phyloP scores from a whole-genome alignment of 2,888 invertebrate species.

The Noctua comes region DNA sequence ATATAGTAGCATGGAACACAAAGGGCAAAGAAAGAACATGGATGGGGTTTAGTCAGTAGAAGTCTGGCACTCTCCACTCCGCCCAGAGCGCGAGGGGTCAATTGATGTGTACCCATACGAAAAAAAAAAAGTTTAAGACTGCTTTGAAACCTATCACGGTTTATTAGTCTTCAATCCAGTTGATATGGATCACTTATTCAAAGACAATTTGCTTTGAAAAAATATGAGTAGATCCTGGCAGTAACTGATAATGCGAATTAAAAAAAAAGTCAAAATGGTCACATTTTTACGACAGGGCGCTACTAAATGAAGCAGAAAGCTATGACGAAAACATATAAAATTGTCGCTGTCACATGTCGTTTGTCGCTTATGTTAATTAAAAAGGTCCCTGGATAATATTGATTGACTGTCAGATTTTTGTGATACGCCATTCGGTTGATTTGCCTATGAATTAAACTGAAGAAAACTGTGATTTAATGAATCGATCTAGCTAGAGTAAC shows the following conservation, averaged over 20 bases:
- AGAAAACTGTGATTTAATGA: not conserved
- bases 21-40: too few relatives aligned
- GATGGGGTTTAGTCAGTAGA: too few relatives aligned
- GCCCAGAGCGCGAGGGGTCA: too few relatives aligned
- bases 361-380: not conserved
- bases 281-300: not conserved
- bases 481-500: not conserved
- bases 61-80: too few relatives aligned
- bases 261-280: too few relatives aligned
- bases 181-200: not conserved
- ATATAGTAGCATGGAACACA: not conserved
- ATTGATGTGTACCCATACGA: too few relatives aligned
- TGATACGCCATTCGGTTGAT: not conserved
- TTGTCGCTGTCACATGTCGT: not conserved
- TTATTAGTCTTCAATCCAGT: not conserved
- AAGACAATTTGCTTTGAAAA: not conserved
- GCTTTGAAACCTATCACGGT: not conserved
- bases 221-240: not conserved
- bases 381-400: not conserved
- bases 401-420: not conserved
- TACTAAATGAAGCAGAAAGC: not conserved
- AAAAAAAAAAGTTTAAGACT: too few relatives aligned
- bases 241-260: too few relatives aligned
- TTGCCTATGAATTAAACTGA: not conserved
- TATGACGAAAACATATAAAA: not conserved